A percentile compares a stretch with the other conserved stretches of the same genome.
phyloP scores from a whole-genome alignment of 2,797 vertebrate species.

The Delichon dasypus region DNA sequence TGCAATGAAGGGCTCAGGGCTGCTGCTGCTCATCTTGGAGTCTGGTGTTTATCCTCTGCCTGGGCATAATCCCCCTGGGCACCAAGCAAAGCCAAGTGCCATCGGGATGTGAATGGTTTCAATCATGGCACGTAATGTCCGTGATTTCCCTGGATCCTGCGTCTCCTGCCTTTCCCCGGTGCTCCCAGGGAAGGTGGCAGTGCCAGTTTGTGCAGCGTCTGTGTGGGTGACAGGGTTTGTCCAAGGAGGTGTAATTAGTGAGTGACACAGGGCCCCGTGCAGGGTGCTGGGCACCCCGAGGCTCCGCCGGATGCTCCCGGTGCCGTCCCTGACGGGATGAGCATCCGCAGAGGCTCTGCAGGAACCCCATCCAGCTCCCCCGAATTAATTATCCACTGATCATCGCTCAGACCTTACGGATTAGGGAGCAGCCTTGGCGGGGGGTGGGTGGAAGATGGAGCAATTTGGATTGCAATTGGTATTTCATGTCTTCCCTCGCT shows the following conservation, averaged over 20 bases:
- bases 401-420: conserved; percentile 14
- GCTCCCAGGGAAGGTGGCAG: background rate
- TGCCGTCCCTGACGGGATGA: background rate
- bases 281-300: background rate
- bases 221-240: background rate
- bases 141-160: accelerated
- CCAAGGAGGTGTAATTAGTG: accelerated
- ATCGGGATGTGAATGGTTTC: background rate
- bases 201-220: accelerated
- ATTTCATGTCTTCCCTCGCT: background rate
- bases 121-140: accelerated
- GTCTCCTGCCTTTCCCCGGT: background rate
- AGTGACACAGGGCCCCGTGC: background rate
- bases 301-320: accelerated
- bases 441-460: conserved; percentile 10
- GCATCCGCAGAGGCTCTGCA: background rate
- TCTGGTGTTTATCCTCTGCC: background rate
- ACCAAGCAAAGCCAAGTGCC: background rate
- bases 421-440: conserved; percentile 35
- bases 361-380: background rate
- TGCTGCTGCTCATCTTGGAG: background rate
- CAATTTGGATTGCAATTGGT: conserved; percentile 47
- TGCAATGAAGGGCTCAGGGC: background rate
- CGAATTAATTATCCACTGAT: conserved; percentile 16
- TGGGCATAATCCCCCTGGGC: background rate